phyloP scores from a whole-genome alignment of 2,888 invertebrate species.

The Oxycera nigricornis region DNA sequence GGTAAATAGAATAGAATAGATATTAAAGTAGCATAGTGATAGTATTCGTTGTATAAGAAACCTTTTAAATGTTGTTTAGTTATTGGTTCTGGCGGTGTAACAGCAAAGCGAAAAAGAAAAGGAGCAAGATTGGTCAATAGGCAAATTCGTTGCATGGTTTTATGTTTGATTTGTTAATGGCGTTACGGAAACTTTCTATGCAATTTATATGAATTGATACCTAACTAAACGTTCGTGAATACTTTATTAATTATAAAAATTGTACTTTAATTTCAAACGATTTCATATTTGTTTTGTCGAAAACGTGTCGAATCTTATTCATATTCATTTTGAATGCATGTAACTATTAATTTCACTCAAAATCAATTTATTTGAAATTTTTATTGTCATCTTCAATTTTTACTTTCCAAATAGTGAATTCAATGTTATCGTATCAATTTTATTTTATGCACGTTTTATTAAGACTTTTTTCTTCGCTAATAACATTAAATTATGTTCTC shows the following conservation, averaged over 20 bases:
- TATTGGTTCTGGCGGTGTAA: slow-evolving; percentile 27
- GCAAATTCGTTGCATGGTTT: background rate
- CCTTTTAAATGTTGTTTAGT: slow-evolving; percentile 45
- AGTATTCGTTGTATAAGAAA: slow-evolving; percentile 51
- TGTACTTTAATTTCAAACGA: slow-evolving; percentile 20
- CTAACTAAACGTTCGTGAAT: background rate
- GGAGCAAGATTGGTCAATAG: background rate
- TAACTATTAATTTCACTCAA: background rate
- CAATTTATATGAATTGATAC: background rate
- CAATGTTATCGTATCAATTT: background rate
- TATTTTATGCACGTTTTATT: background rate
- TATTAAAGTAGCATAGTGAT: slow-evolving; percentile 39
- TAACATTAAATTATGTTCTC: too few relatives aligned
- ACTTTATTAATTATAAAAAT: slow-evolving; percentile 14
- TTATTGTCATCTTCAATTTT: slow-evolving; percentile 28
- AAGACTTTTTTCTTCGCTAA: background rate
- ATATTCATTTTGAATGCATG: background rate
- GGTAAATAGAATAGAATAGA: too few relatives aligned
- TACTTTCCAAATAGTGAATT: slow-evolving; percentile 12
- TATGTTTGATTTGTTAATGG: background rate
- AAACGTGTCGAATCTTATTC: background rate
- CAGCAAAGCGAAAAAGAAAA: background rate
- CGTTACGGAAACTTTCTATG: background rate
- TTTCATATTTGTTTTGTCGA: background rate
- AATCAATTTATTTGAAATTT: slow-evolving; percentile 12